Conservation (phyloP, 2,888 invertebrate species). For the Calameuta idolon region DNA sequence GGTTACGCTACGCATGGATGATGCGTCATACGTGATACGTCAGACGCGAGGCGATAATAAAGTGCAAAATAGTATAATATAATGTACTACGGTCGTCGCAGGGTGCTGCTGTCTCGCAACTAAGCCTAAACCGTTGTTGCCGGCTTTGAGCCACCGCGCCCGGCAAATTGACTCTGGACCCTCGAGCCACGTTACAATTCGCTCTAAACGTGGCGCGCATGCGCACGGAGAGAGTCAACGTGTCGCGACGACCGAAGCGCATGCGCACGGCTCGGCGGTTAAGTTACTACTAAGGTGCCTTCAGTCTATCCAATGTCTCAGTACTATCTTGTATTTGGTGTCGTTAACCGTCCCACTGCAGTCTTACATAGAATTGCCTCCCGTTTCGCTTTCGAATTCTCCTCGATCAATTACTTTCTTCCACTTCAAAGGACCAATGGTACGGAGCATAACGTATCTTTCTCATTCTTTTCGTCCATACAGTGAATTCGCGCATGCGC, state of each 20-base stretch:
- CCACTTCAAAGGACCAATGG: too few species aligned
- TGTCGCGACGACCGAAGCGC: conserved; percentile 11
- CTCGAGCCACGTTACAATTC: too few species aligned
- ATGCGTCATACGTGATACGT: too few species aligned
- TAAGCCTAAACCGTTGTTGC: conserved; percentile 49
- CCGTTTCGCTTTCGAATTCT: conserved; percentile 33
- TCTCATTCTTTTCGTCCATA: neutral
- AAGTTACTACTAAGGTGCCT: conserved; percentile 67
- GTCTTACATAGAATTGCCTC: conserved; percentile 61
- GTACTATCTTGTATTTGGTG: conserved; percentile 69
- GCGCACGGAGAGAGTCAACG: neutral
- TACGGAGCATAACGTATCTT: neutral
- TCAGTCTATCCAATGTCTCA: conserved; percentile 68
- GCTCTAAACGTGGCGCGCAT: too few species aligned
- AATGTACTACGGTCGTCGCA: conserved; percentile 56
- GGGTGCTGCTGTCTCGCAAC: conserved; percentile 51
- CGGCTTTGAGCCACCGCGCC: conserved; percentile 31
- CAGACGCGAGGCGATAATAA: conserved; percentile 29
- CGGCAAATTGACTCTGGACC: conserved; percentile 8
- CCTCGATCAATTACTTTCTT: too few species aligned
- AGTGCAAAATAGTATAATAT: conserved; percentile 58
- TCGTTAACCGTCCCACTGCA: conserved; percentile 66
- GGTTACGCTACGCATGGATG: too few species aligned
- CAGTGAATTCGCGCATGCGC: neutral
- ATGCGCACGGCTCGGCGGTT: conserved; percentile 56